A percentile compares a stretch with the other conserved stretches of the same genome.
Conservation (phyloP, 2,113 vertebrate species). For the Myiozetetes cayanensis region DNA sequence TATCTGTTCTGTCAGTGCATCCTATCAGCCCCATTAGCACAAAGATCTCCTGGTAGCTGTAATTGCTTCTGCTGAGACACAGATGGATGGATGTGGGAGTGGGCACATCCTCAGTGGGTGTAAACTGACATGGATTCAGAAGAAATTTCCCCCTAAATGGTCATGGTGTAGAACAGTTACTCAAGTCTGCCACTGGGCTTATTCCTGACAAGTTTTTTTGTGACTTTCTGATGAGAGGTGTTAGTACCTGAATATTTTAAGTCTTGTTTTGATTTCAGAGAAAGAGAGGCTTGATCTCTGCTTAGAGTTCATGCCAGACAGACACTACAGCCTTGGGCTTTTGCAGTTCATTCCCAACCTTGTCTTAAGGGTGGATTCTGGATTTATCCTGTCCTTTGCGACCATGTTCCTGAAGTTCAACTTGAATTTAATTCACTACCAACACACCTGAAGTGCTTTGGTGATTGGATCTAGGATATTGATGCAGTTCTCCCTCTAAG, state of each 20-base stretch:
- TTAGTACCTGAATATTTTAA: not conserved
- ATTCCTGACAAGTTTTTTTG: not conserved
- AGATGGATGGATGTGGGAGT: not conserved
- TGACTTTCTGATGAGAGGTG: not conserved
- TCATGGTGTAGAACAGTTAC: not conserved
- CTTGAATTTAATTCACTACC: not conserved
- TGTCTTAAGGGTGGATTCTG: not conserved
- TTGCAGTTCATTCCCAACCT: not conserved
- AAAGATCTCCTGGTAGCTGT: not conserved
- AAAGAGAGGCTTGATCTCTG: not conserved
- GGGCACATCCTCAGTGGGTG: not conserved
- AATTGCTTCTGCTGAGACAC: not conserved
- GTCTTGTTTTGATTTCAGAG: not conserved
- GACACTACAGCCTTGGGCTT: not conserved
- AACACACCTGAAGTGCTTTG: not conserved
- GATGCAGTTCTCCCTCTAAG: not conserved
- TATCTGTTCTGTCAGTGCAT: not conserved
- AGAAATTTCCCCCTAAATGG: not conserved
- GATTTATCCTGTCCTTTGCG: not conserved
- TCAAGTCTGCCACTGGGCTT: not conserved
- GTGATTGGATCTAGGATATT: not conserved
- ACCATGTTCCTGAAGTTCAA: not conserved
- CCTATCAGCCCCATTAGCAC: not conserved
- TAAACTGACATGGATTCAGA: not conserved
- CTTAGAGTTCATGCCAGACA: not conserved